Conservation (phyloP, 1,140 invertebrate genomes). For the Drosophila oshimai region DNA sequence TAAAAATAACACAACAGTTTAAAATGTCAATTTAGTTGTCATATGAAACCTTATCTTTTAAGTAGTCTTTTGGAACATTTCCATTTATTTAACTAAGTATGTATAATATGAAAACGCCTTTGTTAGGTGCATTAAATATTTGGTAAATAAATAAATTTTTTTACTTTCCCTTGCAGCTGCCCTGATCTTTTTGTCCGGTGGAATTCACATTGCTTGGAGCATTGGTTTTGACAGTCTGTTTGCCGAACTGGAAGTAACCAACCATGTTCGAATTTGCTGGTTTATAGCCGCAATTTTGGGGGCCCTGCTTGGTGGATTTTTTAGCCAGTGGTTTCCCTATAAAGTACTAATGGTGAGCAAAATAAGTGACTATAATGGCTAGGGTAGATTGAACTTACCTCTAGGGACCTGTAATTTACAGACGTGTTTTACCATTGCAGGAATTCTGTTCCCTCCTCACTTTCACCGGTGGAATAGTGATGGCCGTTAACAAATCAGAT, state of each 20-base stretch:
- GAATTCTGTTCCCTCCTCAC: constrained; percentile 46
- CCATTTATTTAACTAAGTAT: background rate
- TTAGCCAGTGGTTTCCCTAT: constrained; percentile 27
- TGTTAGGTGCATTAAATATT: background rate
- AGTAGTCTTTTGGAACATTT: background rate
- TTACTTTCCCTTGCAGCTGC: constrained; percentile 27
- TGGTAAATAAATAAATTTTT: background rate
- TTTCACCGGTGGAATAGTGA: constrained; percentile 42
- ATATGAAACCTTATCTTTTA: background rate
- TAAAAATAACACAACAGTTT: background rate
- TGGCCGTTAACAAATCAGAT: background rate
- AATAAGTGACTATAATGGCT: background rate
- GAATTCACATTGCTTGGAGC: constrained; percentile 71
- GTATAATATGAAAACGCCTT: background rate
- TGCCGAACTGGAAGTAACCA: constrained; percentile 16
- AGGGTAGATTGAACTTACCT: too few species aligned
- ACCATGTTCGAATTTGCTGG: constrained; percentile 54
- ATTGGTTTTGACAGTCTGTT: constrained; percentile 40
- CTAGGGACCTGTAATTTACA: too few species aligned
- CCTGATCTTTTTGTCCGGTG: constrained; percentile 56
- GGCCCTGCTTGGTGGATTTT: constrained; percentile 9
- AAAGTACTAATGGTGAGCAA: constrained; percentile 45
- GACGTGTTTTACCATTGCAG: constrained; percentile 12
- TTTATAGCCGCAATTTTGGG: constrained; percentile 58
- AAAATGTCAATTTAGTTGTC: background rate